phyloP scores from a whole-genome alignment of 2,888 invertebrate species.

The Anthrax anthrax region DNA sequence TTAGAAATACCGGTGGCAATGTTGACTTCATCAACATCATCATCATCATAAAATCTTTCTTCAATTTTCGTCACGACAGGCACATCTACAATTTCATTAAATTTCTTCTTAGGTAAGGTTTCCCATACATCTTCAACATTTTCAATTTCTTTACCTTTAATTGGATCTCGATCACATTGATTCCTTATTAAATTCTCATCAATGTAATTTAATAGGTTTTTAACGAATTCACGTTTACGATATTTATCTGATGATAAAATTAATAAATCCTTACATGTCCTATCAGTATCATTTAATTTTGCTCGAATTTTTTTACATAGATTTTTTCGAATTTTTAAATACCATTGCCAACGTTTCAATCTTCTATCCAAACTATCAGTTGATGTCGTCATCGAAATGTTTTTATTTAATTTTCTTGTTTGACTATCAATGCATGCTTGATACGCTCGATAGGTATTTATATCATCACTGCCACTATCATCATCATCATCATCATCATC shows the following conservation, averaged over 20 bases:
- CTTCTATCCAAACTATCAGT: not conserved
- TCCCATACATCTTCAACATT: not conserved
- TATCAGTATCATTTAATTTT: not conserved
- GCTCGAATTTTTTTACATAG: not conserved
- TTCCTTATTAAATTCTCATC: too few relatives aligned
- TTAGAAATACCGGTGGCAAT: too few relatives aligned
- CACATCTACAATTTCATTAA: not conserved
- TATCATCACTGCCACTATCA: too few relatives aligned
- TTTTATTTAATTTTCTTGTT: not conserved
- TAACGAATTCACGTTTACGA: not conserved
- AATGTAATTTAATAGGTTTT: not conserved
- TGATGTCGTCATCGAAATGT: too few relatives aligned
- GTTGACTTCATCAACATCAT: too few relatives aligned
- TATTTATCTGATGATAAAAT: not conserved
- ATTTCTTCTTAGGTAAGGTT: not conserved
- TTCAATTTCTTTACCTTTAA: not conserved
- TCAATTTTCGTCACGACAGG: too few relatives aligned
- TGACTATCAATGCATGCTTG: not conserved
- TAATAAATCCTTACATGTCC: not conserved
- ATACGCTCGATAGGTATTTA: too few relatives aligned
- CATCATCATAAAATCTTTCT: too few relatives aligned
- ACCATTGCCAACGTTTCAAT: not conserved
- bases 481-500: not conserved
- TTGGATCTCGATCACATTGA: not conserved
- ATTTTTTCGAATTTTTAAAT: not conserved